These are phyloP conservation scores for Porites lobata DNA, from an alignment of 92 coral and sea anemone species.

Conservation along the genomic window DNA sequence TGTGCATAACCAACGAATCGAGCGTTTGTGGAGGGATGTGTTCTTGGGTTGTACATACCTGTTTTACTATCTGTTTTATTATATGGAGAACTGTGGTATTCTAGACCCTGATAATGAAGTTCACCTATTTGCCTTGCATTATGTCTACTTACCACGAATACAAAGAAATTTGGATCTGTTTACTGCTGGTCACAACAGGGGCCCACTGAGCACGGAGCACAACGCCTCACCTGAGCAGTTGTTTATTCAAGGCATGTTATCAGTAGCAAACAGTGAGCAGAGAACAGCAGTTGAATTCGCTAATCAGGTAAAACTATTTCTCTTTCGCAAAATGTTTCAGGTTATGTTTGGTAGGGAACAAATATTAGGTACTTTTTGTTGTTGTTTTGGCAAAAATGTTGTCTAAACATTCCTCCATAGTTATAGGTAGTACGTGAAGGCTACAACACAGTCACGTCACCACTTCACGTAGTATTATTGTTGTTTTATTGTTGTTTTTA, in stretches of 20 bases:
- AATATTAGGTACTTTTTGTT: too few relatives aligned
- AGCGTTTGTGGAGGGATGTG: constrained; percentile 60
- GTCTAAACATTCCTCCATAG: too few relatives aligned
- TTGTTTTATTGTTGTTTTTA: constrained; percentile 10
- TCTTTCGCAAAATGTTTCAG: too few relatives aligned
- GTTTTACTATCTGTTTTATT: constrained; percentile 48
- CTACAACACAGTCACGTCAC: constrained; percentile 12
- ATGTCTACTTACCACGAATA: constrained; percentile 53
- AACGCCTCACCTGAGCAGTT: too few relatives aligned
- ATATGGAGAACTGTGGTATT: constrained; percentile 50
- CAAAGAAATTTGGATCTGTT: constrained; percentile 53
- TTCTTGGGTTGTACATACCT: constrained; percentile 62
- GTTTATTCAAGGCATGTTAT: too few relatives aligned
- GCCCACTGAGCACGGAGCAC: constrained; percentile 48
- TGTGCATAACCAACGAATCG: constrained; percentile 57
- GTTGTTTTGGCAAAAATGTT: too few relatives aligned
- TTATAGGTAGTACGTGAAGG: too few relatives aligned
- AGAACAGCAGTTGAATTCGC: too few relatives aligned
- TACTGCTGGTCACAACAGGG: constrained; percentile 39
- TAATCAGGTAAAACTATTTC: too few relatives aligned
- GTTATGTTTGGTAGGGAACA: too few relatives aligned
- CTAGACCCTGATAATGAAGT: constrained; percentile 45
- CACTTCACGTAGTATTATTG: constrained; percentile 5
- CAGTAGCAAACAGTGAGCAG: too few relatives aligned
- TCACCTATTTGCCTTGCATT: constrained; percentile 56